Percentiles rank a stretch among this genome's conserved stretches.
Conservation (phyloP, 2,888 invertebrate species). For the Megaustenia siamemsis region DNA sequence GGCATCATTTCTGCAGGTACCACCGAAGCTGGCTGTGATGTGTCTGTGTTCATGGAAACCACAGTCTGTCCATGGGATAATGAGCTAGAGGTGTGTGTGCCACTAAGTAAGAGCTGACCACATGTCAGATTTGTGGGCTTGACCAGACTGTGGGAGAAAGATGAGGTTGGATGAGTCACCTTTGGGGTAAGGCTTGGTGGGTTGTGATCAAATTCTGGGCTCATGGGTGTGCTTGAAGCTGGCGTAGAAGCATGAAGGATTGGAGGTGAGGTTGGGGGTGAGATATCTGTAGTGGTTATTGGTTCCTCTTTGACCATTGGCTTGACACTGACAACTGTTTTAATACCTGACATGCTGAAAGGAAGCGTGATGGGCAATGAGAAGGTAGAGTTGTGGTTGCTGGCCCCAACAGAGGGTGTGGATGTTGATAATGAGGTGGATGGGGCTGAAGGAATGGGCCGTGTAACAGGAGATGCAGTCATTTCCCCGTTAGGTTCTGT, state of each 20-base stretch:
- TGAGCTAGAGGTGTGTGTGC: conserved; percentile 2
- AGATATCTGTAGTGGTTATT: conserved; percentile 56
- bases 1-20: conserved; percentile 67
- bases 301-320: conserved; percentile 59
- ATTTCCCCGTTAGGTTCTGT: conserved; percentile 55
- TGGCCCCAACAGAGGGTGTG: conserved; percentile 1
- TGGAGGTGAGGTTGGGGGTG: conserved; percentile 72
- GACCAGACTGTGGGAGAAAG: conserved; percentile 19
- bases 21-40: conserved; percentile 77
- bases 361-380: conserved; percentile 45
- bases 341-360: conserved; percentile 37
- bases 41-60: conserved; percentile 71
- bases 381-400: conserved; percentile 26
- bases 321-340: conserved; percentile 51
- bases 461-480: conserved; percentile 41
- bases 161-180: neutral
- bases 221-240: conserved; percentile 63
- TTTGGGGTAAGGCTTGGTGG: conserved; percentile 61
- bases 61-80: conserved; percentile 27
- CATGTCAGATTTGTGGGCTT: conserved; percentile 27
- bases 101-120: conserved; percentile 27
- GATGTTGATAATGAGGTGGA: conserved; percentile 33
- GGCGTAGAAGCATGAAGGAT: conserved; percentile 55
- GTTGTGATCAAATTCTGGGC: conserved; percentile 74
- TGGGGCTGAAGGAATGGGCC: conserved; percentile 46